phyloP scores from a whole-genome alignment of 2,888 invertebrate genomes.

The Antheraea assamensis region DNA sequence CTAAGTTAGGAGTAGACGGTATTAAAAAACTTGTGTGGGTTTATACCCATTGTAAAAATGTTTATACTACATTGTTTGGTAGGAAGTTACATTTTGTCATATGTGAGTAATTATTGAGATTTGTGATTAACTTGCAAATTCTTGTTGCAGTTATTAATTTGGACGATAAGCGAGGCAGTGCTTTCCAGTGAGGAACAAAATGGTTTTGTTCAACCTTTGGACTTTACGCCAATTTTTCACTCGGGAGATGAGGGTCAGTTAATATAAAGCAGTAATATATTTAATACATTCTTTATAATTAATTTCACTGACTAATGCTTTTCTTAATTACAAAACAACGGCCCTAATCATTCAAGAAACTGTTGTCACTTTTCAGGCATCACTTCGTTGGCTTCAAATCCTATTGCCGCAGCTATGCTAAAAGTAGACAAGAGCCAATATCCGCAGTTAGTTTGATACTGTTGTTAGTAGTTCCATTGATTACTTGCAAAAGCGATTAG shows the following conservation, averaged over 20 bases:
- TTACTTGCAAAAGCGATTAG: constrained; percentile 66
- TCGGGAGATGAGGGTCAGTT: constrained; percentile 65
- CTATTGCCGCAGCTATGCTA: constrained; percentile 67
- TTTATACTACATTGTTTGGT: constrained; percentile 68
- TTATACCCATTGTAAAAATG: constrained; percentile 69
- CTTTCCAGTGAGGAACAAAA: constrained; percentile 58
- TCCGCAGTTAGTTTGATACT: constrained; percentile 71
- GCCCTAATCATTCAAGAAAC: constrained; percentile 18
- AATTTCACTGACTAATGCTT: constrained; percentile 30
- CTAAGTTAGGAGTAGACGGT: constrained; percentile 53
- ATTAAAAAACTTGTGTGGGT: constrained; percentile 59
- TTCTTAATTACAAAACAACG: constrained; percentile 32
- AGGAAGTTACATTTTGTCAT: constrained; percentile 40
- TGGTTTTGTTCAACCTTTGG: constrained; percentile 79
- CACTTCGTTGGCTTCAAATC: constrained; percentile 71
- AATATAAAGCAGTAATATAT: neutral
- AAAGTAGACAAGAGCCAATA: constrained; percentile 75
- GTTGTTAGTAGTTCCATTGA: constrained; percentile 77
- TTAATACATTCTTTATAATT: constrained; percentile 5
- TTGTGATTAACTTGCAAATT: constrained; percentile 26
- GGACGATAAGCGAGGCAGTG: constrained; percentile 68
- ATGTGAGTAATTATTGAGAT: constrained; percentile 18
- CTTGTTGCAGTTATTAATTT: constrained; percentile 70
- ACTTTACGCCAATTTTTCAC: constrained; percentile 80
- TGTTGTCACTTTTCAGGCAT: constrained; percentile 65